These are phyloP conservation scores for Thymelicus sylvestris DNA, from an alignment of 2,888 invertebrate genomes.

Conservation along the genomic window DNA sequence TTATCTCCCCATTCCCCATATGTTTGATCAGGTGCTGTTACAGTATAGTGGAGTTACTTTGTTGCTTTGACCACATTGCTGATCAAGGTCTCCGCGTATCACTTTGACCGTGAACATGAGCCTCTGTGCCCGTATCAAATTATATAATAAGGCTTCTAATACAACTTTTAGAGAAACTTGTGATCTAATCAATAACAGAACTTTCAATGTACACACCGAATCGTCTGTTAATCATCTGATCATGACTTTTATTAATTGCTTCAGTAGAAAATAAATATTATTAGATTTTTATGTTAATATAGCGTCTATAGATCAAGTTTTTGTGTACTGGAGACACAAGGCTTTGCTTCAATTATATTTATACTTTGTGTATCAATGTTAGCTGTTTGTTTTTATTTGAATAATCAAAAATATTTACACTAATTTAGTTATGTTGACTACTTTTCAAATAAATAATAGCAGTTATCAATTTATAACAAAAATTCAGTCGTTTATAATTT, in stretches of 20 bases:
- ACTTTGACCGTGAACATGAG: constrained; percentile 68
- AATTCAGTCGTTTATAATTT: no score
- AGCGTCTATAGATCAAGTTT: constrained; percentile 26
- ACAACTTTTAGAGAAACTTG: constrained; percentile 34
- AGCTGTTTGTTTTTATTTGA: neutral
- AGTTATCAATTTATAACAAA: no score
- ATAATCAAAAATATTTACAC: neutral
- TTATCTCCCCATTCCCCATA: constrained; percentile 76
- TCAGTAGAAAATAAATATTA: neutral
- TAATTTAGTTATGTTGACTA: no score
- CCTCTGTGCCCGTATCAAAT: constrained; percentile 56
- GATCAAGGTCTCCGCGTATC: constrained; percentile 66
- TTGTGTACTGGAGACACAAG: constrained; percentile 1
- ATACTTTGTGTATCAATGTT: neutral
- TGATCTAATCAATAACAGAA: constrained; percentile 22
- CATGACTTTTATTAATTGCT: constrained; percentile 19
- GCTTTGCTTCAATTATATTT: neutral
- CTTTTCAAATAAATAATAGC: no score
- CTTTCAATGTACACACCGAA: constrained; percentile 7
- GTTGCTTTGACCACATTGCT: constrained; percentile 62
- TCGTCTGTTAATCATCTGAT: constrained; percentile 1
- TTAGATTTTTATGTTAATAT: neutral
- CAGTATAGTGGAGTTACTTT: constrained; percentile 46
- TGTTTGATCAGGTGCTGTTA: constrained; percentile 81
- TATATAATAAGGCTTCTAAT: constrained; percentile 57